Evolutionary conservation across 2,113 vertebrate species (phyloP), one percentile per base, ranked within the genome.

Genomic region (Rhineura floridana): DNA sequence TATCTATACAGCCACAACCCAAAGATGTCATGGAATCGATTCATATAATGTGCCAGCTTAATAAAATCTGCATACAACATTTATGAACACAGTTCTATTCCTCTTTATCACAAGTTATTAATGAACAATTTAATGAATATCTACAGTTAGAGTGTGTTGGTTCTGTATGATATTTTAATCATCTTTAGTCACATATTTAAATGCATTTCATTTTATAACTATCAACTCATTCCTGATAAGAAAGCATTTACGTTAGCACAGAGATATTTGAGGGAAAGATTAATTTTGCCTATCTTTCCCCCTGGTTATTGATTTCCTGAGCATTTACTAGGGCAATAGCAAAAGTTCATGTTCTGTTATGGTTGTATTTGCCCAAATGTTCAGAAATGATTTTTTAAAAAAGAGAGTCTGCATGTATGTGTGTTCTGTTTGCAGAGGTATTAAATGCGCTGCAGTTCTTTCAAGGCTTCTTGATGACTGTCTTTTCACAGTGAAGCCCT

Each of bases 61-160:
- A 97, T 97, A 97, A 96, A 97, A 98, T 97, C 94, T 97, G 95
- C 96, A 97, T 97, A 96, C 93, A 96, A 95, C 97, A 96, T 97
- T 97, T 96, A 98, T 97, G 97, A 97, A 97, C 96, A 92, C 91
- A 95, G 94, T 96, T 94, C 96, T 97, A 97, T 95, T 97, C 95
- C 95, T 96, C 96, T 97, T 97, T 96, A 97, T 97, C 91, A 86
- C 92, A 95, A 96, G 93, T 96, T 97, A 96, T 97, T 98, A 98
- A 98, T 98, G 97, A 95, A 96, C 97, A 97, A 93, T 97, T 98
- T 98, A 97, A 98, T 97, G 96, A 97, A 97, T 96, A 97, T 96
- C 96, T 97, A 95, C 95, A 96, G 95, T 93, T 96, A 94, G 94
- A 96, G 93, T 94, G 95, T 94, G 95, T 93, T 96, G 93, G 90